These are phyloP conservation scores for Proales similis DNA, from an alignment of 1,140 invertebrate species.

Conservation along the genomic window DNA sequence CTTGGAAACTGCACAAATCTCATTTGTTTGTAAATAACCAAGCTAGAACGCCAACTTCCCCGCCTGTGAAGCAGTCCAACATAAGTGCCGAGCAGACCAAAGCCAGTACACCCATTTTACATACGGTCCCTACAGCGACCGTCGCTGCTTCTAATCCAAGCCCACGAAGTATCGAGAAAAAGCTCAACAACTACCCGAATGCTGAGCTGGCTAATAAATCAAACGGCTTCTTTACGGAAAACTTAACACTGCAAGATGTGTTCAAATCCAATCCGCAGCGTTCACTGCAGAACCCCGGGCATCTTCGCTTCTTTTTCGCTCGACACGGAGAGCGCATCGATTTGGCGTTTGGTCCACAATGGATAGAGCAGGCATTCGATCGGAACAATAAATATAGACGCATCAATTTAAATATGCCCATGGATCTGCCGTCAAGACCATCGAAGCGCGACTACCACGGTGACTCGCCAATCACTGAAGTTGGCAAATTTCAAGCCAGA, in stretches of 20 bases:
- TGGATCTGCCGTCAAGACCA: neutral
- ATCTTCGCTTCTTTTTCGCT: slow-evolving; percentile 49
- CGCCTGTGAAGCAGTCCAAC: neutral
- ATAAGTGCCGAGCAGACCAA: neutral
- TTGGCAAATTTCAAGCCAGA: slow-evolving; percentile 15
- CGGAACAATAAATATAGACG: slow-evolving; percentile 19
- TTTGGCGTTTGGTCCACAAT: slow-evolving; percentile 31
- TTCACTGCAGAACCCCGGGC: slow-evolving; percentile 10
- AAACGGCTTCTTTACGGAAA: slow-evolving; percentile 14
- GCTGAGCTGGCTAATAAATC: neutral
- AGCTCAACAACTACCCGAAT: neutral
- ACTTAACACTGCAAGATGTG: neutral
- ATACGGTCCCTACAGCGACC: neutral
- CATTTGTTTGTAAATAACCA: neutral
- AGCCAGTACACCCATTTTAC: neutral
- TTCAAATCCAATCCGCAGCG: slow-evolving; percentile 9
- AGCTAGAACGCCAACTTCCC: neutral
- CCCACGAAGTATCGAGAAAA: neutral
- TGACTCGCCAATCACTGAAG: slow-evolving; percentile 36
- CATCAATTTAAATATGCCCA: slow-evolving; percentile 22
- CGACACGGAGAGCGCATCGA: slow-evolving; percentile 38
- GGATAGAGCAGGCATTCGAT: slow-evolving; percentile 33
- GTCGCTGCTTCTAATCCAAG: neutral
- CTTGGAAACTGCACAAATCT: slow-evolving; percentile 32
- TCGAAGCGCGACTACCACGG: slow-evolving; percentile 48